Percentiles rank a stretch among this genome's conserved stretches.
phyloP scores from a whole-genome alignment of 1,140 invertebrate species.

The Formica exsecta region DNA sequence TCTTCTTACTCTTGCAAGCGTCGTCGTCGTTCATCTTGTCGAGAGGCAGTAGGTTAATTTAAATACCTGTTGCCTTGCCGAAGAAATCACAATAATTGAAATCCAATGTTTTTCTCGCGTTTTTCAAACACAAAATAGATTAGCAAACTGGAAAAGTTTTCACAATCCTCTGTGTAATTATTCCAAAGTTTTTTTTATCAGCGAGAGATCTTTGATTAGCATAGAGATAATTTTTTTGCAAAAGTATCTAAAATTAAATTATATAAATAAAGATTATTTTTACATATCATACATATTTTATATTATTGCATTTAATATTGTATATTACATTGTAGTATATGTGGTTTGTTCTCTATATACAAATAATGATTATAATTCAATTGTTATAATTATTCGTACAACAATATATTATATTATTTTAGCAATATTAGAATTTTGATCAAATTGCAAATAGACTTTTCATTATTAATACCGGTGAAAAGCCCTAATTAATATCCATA shows the following conservation, averaged over 20 bases:
- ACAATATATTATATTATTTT: background rate
- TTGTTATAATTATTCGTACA: background rate
- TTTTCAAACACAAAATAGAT: background rate
- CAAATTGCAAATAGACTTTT: background rate
- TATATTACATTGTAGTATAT: background rate
- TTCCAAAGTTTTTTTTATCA: background rate
- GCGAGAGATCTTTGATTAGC: background rate
- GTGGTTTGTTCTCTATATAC: background rate
- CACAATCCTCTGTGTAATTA: background rate
- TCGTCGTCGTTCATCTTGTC: constrained; percentile 56
- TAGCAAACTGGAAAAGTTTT: background rate
- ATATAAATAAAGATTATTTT: background rate
- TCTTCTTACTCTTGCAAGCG: constrained; percentile 14
- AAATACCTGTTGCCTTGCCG: constrained; percentile 74
- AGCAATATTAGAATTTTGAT: background rate
- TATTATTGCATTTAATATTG: background rate
- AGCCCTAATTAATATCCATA: background rate
- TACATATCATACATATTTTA: background rate
- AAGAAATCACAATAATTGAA: constrained; percentile 39
- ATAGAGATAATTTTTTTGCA: background rate
- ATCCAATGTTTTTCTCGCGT: background rate
- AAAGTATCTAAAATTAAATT: too few relatives aligned
- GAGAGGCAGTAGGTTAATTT: constrained; percentile 68
- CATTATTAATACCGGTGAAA: background rate
- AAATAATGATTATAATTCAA: constrained; percentile 15